These are phyloP conservation scores for Rhabdomys dilectus DNA, from an alignment of 2,113 vertebrate genomes.

Conservation along the genomic window DNA sequence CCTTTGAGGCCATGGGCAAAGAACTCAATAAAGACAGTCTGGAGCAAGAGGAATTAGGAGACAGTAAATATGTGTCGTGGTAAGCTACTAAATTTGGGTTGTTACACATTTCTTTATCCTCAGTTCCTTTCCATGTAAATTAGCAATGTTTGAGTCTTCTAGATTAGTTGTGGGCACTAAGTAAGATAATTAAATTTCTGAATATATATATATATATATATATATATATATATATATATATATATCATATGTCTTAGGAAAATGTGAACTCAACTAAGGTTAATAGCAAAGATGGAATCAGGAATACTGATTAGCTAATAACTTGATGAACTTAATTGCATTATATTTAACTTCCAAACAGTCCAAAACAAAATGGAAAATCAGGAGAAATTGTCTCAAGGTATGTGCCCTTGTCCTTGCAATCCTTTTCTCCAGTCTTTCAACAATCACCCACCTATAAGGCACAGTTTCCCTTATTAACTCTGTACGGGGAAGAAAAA, in stretches of 20 bases:
- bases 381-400: neutral
- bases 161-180: neutral
- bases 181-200: neutral
- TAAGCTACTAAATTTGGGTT: neutral
- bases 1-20: neutral
- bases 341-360: neutral
- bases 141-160: neutral
- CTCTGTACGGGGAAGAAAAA: neutral
- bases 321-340: neutral
- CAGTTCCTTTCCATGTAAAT: neutral
- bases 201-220: neutral
- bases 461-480: neutral
- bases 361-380: neutral
- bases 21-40: neutral
- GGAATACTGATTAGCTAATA: neutral
- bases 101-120: neutral
- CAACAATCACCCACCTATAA: neutral
- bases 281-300: neutral
- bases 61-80: neutral
- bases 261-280: neutral
- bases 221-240: too few species aligned
- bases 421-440: neutral
- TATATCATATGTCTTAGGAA: neutral
- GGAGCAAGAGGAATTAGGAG: neutral
- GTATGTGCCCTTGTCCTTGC: neutral